phyloP scores from a whole-genome alignment of 2,113 vertebrate species.

The Lanius collurio region DNA sequence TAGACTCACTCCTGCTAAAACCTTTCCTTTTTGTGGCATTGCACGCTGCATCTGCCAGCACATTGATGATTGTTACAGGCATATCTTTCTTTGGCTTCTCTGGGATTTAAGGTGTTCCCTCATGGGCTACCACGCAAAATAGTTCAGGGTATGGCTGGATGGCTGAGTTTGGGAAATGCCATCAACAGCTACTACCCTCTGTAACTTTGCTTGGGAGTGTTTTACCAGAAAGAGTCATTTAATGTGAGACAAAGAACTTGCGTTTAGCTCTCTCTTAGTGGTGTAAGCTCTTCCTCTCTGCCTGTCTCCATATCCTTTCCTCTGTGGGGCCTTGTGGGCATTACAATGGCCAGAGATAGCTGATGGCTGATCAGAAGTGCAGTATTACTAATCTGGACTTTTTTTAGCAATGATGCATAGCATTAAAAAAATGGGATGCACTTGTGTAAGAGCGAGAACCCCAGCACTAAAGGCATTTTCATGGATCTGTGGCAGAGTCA shows the following conservation, averaged over 20 bases:
- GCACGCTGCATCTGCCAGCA: neutral
- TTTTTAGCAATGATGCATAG: neutral
- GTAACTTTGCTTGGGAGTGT: neutral
- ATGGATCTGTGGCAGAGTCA: neutral
- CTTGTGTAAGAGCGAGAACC: neutral
- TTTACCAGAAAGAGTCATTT: neutral
- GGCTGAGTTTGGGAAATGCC: neutral
- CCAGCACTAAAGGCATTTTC: neutral
- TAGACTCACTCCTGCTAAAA: neutral
- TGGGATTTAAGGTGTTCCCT: neutral
- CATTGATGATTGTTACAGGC: neutral
- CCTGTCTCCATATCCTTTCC: neutral
- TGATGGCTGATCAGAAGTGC: neutral
- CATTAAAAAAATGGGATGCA: neutral
- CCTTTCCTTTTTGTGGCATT: neutral
- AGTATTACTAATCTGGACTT: neutral
- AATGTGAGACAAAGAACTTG: neutral
- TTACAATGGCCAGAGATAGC: neutral
- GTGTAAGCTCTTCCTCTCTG: neutral
- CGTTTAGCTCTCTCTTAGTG: neutral
- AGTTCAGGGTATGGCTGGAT: neutral
- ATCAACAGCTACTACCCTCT: neutral
- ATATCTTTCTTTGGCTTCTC: neutral
- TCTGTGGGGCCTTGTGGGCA: accelerated
- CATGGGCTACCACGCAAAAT: neutral